Base-by-base conservation (phyloP, 2,888 invertebrate genomes). In the Trissonchulus latispiculum region DNA sequence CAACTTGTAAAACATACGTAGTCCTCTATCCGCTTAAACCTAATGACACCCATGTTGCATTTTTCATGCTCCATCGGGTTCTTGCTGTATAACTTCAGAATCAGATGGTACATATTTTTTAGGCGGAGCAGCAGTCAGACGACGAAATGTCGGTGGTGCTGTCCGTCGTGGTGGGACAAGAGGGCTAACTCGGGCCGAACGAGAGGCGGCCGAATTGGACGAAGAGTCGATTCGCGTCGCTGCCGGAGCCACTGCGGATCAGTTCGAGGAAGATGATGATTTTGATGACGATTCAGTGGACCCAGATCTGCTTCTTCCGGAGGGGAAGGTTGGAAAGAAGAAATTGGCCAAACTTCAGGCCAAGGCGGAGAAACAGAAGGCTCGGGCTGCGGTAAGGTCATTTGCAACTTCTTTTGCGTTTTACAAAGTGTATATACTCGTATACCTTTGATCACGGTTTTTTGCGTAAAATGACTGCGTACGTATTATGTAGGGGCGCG, bases 301-400 rank as follows among this genome's bases (percentile, higher is more conserved):
- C 18, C 1, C 2, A 29, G 29, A 1, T 2, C n/a, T 33, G 33
- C 36, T 29, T 18, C 59, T 23, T 18, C 3, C 73, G 3, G 75
- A 72, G 28, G 77, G 75, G 2, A 80, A 79, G 68, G 75, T 82
- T 8, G 81, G 82, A 23, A 81, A 80, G 75, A 78, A 80, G 76
- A 81, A 82, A 75, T 76, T 78, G 69, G 81, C 80, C 15, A 81
- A 81, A 72, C 74, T 81, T 70, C 78, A 80, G 72, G 80, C 80
- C 0, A 81, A 81, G 70, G 81, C 79, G 18, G 81, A 81, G 68
- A 80, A 80, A 62, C 75, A 77, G 15, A 78, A 78, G 8, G 75
- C 76, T 70, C 71, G 82, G 18, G 80, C 81, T 76, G 77, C 76
- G 74, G 80, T 80, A 73, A 36, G 73, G n/a, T n/a, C n/a, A n/a